Evolutionary conservation across 37 sponge, comb jelly and placozoan species (phyloP).

Genomic region (Crambe crambe): DNA sequence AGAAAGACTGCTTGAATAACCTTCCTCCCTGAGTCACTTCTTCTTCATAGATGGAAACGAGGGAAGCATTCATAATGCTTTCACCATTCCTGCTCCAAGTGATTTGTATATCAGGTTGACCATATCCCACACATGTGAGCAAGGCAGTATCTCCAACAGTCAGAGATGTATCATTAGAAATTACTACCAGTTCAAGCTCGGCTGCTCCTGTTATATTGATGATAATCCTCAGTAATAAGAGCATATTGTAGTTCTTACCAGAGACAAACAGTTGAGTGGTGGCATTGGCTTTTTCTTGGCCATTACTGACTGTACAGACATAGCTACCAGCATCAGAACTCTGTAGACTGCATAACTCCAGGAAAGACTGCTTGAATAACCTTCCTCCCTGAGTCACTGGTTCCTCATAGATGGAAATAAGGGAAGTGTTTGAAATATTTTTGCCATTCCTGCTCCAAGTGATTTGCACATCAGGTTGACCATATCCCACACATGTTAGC

Average conservation of each 20-base stretch:
- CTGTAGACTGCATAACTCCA: conserved; percentile 31
- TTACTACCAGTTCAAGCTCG: neutral
- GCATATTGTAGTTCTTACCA: neutral
- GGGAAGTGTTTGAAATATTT: conserved; percentile 7
- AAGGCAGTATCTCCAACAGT: conserved; percentile 14
- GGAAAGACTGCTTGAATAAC: conserved; percentile 21
- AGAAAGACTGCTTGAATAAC: conserved; percentile 15
- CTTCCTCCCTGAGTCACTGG: neutral
- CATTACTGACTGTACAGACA: conserved; percentile 15
- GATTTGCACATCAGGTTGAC: conserved; percentile 15
- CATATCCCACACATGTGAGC: conserved; percentile 23
- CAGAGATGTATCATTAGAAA: neutral
- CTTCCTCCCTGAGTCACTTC: neutral
- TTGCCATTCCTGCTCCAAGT: conserved; percentile 19
- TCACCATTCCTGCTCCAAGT: conserved; percentile 10
- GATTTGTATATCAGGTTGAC: conserved; percentile 8
- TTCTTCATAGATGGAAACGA: conserved; percentile 18
- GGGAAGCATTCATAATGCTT: conserved; percentile 2
- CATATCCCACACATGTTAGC: conserved; percentile 19
- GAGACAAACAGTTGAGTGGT: conserved; percentile 18
- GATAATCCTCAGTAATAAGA: neutral
- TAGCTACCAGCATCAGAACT: conserved; percentile 1
- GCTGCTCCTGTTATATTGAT: neutral
- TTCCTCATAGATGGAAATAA: conserved; percentile 16
- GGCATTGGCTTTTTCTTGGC: neutral